phyloP scores from a whole-genome alignment of 2,888 invertebrate species.

The Hypercompe scribonia region DNA sequence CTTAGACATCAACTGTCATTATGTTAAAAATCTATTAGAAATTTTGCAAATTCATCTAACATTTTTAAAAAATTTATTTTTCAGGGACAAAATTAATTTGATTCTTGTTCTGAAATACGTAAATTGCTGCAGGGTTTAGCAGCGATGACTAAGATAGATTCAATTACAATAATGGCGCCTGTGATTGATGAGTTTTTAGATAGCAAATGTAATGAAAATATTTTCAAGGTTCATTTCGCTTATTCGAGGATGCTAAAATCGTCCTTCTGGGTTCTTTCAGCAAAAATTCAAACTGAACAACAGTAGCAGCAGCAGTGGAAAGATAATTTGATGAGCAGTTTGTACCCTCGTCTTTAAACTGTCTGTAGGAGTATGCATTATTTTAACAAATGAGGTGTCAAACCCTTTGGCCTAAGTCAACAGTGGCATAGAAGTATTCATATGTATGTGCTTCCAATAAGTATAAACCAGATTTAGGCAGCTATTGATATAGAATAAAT shows the following conservation, averaged over 20 bases:
- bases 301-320: constrained; percentile 14
- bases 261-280: constrained; percentile 21
- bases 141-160: constrained; percentile 37
- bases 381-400: constrained; percentile 40
- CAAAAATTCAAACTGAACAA: constrained; percentile 27
- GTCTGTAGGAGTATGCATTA: constrained; percentile 12
- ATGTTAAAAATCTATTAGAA: neutral
- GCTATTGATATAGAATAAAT: neutral
- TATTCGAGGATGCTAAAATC: constrained; percentile 35
- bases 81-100: constrained; percentile 11
- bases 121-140: constrained; percentile 30
- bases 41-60: neutral
- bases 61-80: neutral
- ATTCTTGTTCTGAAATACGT: constrained; percentile 20
- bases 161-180: constrained; percentile 42
- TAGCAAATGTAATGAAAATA: constrained; percentile 54
- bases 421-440: constrained; percentile 14
- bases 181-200: constrained; percentile 58
- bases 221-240: constrained; percentile 30
- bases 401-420: constrained; percentile 10
- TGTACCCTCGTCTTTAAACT: constrained; percentile 42
- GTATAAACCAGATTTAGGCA: neutral
- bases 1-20: neutral
- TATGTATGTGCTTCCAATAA: neutral
- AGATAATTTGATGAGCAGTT: constrained; percentile 29